A percentile compares a stretch with the other conserved stretches of the same genome.
These are phyloP conservation scores for Campopleginae sp. DNA, from an alignment of 2,888 invertebrate genomes.

Conservation along the genomic window DNA sequence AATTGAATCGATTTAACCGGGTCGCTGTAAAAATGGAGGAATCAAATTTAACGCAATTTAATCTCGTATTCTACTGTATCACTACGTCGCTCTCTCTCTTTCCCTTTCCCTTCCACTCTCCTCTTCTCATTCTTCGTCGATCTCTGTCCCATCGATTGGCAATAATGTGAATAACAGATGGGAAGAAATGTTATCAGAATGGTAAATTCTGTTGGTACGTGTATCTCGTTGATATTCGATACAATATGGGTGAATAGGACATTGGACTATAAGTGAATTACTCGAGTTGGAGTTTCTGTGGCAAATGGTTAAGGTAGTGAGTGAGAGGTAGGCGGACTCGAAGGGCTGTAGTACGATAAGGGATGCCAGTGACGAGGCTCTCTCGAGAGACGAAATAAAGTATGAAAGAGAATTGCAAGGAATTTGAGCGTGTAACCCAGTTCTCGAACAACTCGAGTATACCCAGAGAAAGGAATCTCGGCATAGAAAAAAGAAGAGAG, in stretches of 20 bases:
- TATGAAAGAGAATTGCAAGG: slow-evolving; percentile 50
- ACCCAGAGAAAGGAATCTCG: slow-evolving; percentile 42
- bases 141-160: background rate
- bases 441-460: slow-evolving; percentile 52
- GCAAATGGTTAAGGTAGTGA: slow-evolving; percentile 37
- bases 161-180: slow-evolving; percentile 14
- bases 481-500: slow-evolving; percentile 4
- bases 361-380: slow-evolving; percentile 37
- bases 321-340: background rate
- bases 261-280: slow-evolving; percentile 48
- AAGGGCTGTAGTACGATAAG: slow-evolving; percentile 44
- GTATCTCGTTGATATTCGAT: slow-evolving; percentile 26
- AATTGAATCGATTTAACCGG: background rate
- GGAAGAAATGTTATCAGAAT: slow-evolving; percentile 31
- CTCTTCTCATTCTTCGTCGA: background rate
- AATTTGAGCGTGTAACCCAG: slow-evolving; percentile 71
- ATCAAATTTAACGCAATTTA: background rate
- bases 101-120: background rate
- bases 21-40: background rate
- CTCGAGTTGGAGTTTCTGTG: slow-evolving; percentile 21
- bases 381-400: slow-evolving; percentile 43
- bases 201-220: slow-evolving; percentile 30
- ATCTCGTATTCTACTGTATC: background rate
- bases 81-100: background rate
- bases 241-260: slow-evolving; percentile 14